phyloP scores from a whole-genome alignment of 2,888 invertebrate species.

The Syrista parreyssii region DNA sequence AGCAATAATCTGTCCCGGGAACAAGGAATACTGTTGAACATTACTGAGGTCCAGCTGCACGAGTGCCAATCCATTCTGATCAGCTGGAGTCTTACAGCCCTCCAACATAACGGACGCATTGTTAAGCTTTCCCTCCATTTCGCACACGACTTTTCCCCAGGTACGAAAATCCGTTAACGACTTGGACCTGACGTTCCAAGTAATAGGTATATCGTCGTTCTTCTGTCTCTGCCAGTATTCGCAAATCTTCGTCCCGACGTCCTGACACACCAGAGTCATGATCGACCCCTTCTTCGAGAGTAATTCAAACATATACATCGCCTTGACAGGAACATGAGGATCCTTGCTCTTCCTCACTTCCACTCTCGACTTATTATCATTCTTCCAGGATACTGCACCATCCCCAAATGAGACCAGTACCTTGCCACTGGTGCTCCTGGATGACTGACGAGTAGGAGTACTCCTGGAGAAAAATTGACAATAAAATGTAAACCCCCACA shows the following conservation, averaged over 20 bases:
- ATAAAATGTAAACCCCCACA: constrained; percentile 12
- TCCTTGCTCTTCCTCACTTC: constrained; percentile 35
- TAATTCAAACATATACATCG: constrained; percentile 57
- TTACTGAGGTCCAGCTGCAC: constrained; percentile 67
- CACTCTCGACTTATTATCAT: constrained; percentile 24
- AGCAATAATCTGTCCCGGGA: constrained; percentile 84
- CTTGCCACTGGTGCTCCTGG: constrained; percentile 36
- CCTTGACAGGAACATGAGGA: constrained; percentile 44
- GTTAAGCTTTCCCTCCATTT: constrained; percentile 79
- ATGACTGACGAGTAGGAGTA: constrained; percentile 10
- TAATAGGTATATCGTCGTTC: constrained; percentile 33
- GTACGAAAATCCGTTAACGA: constrained; percentile 66
- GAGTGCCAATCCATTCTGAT: constrained; percentile 33
- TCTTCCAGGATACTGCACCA: constrained; percentile 44
- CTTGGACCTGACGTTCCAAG: constrained; percentile 40
- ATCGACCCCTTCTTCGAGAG: constrained; percentile 41
- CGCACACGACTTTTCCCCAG: constrained; percentile 82
- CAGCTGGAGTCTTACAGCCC: constrained; percentile 69
- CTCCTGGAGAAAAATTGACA: constrained; percentile 13
- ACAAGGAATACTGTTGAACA: constrained; percentile 75
- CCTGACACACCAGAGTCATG: constrained; percentile 38
- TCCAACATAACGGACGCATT: constrained; percentile 74
- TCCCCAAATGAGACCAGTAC: constrained; percentile 44
- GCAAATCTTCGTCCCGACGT: constrained; percentile 44
- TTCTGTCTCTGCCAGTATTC: constrained; percentile 41